Evolutionary conservation across 2,888 invertebrate genomes (phyloP).

Genomic region (Xanthia icteritia): DNA sequence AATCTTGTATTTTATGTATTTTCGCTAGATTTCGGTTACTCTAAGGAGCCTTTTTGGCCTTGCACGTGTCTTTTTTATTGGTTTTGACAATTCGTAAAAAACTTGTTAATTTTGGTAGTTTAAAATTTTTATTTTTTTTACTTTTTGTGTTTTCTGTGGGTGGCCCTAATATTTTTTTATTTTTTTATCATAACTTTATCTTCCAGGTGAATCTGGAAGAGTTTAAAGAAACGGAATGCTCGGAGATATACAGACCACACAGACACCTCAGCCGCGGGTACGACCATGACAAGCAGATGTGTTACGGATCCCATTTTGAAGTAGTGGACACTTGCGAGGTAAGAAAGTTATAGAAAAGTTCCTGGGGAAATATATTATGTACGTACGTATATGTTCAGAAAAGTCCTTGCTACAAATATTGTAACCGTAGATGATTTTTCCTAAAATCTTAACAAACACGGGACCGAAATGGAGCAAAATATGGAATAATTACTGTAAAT

Average conservation of each 20-base stretch:
- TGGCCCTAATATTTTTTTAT: neutral
- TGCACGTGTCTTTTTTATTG: too few species aligned
- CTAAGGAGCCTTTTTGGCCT: too few species aligned
- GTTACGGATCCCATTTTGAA: slow-evolving; percentile 36
- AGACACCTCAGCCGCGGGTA: slow-evolving; percentile 50
- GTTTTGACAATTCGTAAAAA: neutral
- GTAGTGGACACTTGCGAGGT: slow-evolving; percentile 58
- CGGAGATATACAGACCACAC: slow-evolving; percentile 23
- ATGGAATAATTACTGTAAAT: neutral
- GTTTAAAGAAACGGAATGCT: slow-evolving; percentile 38
- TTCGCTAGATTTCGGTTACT: too few species aligned
- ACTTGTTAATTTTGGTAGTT: too few species aligned
- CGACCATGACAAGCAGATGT: slow-evolving; percentile 49
- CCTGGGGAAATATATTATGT: too few species aligned
- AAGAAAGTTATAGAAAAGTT: neutral
- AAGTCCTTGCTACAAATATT: neutral
- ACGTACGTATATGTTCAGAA: neutral
- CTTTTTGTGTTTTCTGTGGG: neutral
- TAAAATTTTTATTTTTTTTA: neutral
- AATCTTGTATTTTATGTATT: too few species aligned
- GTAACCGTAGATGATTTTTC: too few species aligned
- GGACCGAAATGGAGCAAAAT: neutral
- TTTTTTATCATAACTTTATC: neutral
- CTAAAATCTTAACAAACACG: neutral
- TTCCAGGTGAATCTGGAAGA: slow-evolving; percentile 31